Base-by-base conservation (phyloP, 2,888 invertebrate species). In the Beris morrisii region DNA sequence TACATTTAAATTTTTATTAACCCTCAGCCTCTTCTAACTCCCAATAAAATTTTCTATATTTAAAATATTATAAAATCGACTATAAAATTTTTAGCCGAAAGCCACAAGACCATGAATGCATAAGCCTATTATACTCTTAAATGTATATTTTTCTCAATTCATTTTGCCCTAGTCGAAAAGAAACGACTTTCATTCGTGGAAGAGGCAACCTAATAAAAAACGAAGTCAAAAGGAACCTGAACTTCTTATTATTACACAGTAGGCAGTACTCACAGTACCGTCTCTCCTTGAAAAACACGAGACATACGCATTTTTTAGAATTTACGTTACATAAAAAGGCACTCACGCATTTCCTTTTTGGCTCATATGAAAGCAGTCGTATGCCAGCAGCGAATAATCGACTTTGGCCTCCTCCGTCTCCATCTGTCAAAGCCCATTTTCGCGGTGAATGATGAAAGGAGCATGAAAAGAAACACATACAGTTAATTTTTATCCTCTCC, bases 361-460 rank as follows among this genome's bases (percentile, higher is more conserved):
- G 71, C 83, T 84, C 53, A 84, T 77, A 71, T 86, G 86, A 71
- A 86, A 86, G 73, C 86, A 85, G 73, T 86, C 86, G 13, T 74
- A 74, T 0, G 84, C 82, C 38, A 85, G 70, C 72, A 79, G 83
- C 5, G 80, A 75, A 64, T 79, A 76, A 75, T 85, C 84, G 0
- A 76, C 73, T 5, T 70, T 70, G 7, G 81, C 82, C 56, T 78
- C 70, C 11, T 73, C 63, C 5, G 56, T 73, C 45, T 52, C 53
- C 59, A 70, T 65, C 69, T 70, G 54, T 52, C 32, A 44, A 22
- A 22, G 31, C 15, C 5, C 5, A 52, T 28, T 22, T 28, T 63
- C 38, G 5, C 22, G 11, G 38, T 9, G 13, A n/a, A 13, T 22
- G 15, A 45, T 15, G n/a, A n/a, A 59, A 11, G 12, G 31, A 61